phyloP scores from a whole-genome alignment of 2,113 vertebrate genomes.

The Haliaeetus leucogaster region DNA sequence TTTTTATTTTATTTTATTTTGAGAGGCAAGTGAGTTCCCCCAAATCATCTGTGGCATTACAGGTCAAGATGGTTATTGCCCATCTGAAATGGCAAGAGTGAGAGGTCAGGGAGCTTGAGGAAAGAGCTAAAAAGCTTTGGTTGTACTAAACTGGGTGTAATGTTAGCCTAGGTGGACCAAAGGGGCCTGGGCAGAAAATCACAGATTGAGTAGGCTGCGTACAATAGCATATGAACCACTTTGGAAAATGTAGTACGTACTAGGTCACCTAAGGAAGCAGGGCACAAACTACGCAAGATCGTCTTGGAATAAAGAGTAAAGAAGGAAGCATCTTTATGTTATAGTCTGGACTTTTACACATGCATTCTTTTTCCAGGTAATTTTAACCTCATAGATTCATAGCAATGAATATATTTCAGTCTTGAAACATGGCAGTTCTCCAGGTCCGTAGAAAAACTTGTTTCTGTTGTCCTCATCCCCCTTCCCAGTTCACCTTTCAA shows the following conservation, averaged over 20 bases:
- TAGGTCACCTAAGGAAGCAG: background rate
- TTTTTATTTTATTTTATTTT: background rate
- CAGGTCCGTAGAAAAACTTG: background rate
- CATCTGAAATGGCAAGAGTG: background rate
- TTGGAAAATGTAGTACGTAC: background rate
- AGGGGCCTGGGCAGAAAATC: background rate
- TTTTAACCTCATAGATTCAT: background rate
- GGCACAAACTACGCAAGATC: background rate
- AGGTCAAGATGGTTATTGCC: background rate
- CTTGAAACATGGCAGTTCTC: background rate
- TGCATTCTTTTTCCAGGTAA: background rate
- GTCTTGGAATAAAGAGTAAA: background rate
- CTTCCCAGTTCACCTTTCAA: background rate
- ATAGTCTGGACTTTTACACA: background rate
- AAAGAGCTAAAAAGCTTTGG: background rate
- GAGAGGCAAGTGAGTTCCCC: background rate
- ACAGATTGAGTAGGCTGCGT: background rate
- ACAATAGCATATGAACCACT: background rate
- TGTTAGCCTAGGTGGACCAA: background rate
- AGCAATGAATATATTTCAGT: background rate
- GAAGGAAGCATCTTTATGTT: background rate
- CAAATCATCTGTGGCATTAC: background rate
- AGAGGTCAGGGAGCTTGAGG: background rate
- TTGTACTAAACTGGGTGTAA: background rate
- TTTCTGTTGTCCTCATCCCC: background rate